Conservation (phyloP, 2,113 vertebrate genomes). For the Bufo bufo region DNA sequence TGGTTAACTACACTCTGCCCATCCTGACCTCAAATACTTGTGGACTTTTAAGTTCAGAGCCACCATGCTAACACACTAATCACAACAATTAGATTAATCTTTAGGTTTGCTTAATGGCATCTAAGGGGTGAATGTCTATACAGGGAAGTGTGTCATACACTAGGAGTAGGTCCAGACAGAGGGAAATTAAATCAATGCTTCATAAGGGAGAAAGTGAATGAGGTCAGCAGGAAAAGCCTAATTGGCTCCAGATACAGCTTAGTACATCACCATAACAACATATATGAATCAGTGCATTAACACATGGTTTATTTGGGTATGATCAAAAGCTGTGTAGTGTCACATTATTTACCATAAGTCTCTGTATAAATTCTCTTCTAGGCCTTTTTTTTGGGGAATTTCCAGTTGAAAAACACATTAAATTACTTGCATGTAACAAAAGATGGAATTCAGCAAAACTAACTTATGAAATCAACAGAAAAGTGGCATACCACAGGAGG, state of each 20-base stretch:
- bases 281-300: not conserved
- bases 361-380: not conserved
- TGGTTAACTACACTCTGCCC: too few relatives aligned
- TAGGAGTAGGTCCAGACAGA: not conserved
- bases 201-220: not conserved
- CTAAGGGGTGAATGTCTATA: not conserved
- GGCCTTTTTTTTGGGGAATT: not conserved
- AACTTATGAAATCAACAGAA: too few relatives aligned
- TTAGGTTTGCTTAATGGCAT: not conserved
- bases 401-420: not conserved
- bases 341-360: not conserved
- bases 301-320: not conserved
- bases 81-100: too few relatives aligned
- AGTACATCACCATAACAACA: not conserved
- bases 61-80: too few relatives aligned
- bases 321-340: not conserved
- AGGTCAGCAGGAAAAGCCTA: not conserved
- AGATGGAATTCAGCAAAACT: not conserved
- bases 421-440: not conserved
- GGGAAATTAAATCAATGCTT: constrained; percentile 3
- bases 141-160: not conserved
- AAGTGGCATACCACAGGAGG: constrained; percentile 71
- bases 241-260: not conserved
- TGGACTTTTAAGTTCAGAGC: too few relatives aligned
- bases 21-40: too few relatives aligned